Conservation (phyloP, 2,797 vertebrate species). For the Prionace glauca region DNA sequence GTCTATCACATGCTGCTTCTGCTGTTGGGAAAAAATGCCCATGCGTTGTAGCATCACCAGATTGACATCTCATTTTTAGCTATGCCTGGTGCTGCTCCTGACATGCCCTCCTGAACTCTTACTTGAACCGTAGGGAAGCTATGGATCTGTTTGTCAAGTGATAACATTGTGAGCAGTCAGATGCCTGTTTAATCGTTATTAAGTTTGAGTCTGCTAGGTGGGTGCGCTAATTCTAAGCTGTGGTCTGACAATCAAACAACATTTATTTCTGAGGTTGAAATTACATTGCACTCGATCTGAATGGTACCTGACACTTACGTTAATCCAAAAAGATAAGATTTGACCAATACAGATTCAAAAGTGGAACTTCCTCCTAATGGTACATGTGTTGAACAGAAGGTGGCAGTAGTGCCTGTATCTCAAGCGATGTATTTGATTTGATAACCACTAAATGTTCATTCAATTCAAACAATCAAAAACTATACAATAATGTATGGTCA, state of each 20-base stretch:
- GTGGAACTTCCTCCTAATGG: neutral
- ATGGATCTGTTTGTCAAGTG: neutral
- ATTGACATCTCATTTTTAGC: too few relatives aligned
- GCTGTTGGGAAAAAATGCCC: too few relatives aligned
- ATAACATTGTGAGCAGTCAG: neutral
- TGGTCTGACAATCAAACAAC: neutral
- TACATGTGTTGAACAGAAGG: neutral
- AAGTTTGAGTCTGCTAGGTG: neutral
- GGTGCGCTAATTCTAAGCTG: neutral
- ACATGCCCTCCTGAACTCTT: too few relatives aligned
- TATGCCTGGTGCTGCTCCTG: too few relatives aligned
- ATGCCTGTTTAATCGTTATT: neutral
- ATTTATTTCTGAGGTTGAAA: neutral
- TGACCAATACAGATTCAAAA: neutral
- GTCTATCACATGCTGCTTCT: too few relatives aligned
- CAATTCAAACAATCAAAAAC: neutral
- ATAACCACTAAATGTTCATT: neutral
- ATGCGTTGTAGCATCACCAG: too few relatives aligned
- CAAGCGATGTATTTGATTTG: neutral
- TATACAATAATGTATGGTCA: neutral
- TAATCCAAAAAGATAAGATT: neutral
- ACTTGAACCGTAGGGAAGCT: neutral
- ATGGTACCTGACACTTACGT: neutral
- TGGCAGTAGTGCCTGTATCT: neutral
- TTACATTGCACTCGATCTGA: neutral